phyloP scores from a whole-genome alignment of 2,888 invertebrate species.

The Gisinianus flammeolus region DNA sequence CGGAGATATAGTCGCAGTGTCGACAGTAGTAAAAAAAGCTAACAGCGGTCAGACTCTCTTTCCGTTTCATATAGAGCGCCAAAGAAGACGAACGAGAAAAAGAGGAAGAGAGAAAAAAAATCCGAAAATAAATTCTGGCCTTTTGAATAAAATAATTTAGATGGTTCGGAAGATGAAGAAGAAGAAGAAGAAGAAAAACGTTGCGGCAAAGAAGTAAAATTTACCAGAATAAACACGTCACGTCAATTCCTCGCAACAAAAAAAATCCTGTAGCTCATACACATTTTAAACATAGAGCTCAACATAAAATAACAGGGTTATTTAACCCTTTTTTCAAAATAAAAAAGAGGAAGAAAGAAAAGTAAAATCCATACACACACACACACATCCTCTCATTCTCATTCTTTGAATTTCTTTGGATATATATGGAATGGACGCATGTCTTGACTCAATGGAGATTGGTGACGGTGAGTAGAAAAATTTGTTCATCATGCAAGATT shows the following conservation, averaged over 20 bases:
- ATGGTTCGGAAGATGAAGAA: constrained; percentile 9
- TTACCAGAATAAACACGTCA: constrained; percentile 37
- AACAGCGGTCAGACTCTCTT: constrained; percentile 30
- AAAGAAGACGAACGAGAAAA: background rate
- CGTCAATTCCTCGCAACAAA: constrained; percentile 11
- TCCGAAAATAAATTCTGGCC: constrained; percentile 25
- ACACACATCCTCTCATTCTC: background rate
- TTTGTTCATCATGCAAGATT: constrained; percentile 17
- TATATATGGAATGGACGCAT: constrained; percentile 10
- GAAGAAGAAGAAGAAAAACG: constrained; percentile 6
- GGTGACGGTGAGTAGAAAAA: background rate
- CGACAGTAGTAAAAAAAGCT: background rate
- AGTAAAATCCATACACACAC: background rate
- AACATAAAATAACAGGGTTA: constrained; percentile 18
- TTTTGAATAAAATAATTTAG: constrained; percentile 36
- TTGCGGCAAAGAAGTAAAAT: constrained; percentile 32
- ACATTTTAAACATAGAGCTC: constrained; percentile 8
- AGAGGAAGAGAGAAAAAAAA: background rate
- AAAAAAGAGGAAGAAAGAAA: background rate
- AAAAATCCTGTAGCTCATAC: background rate
- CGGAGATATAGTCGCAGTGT: background rate
- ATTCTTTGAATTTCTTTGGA: background rate
- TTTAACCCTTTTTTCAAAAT: background rate
- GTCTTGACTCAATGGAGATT: constrained; percentile 26
- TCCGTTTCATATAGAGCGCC: background rate